Conservation (phyloP, 2,113 vertebrate species). For the Gulo gulo region DNA sequence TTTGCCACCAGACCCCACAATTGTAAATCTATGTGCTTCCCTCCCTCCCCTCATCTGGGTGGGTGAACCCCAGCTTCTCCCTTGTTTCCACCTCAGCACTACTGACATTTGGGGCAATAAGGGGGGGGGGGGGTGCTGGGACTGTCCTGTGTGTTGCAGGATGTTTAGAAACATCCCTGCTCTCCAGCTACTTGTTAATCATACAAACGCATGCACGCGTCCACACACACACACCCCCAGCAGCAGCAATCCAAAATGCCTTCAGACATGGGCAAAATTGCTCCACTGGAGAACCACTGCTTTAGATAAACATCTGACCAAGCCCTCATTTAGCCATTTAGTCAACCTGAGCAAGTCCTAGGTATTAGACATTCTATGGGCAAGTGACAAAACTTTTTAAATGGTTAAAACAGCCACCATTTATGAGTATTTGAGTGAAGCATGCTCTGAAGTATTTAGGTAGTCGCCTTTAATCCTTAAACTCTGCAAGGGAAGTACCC, state of each 20-base stretch:
- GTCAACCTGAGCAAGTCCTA: neutral
- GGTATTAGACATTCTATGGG: neutral
- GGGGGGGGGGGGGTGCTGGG: too few species aligned
- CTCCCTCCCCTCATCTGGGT: neutral
- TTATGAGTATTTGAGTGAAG: neutral
- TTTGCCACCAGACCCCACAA: neutral
- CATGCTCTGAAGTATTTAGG: neutral
- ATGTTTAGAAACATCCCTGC: neutral
- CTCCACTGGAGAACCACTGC: neutral
- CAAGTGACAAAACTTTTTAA: neutral
- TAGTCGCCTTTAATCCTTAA: neutral
- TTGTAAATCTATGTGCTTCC: neutral
- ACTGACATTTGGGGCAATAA: neutral
- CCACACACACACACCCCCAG: neutral
- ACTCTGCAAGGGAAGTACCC: neutral
- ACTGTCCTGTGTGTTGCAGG: neutral
- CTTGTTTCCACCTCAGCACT: neutral
- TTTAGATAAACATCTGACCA: neutral
- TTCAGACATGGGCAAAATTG: neutral
- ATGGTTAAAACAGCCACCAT: neutral
- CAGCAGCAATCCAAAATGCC: neutral
- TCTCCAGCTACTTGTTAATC: neutral
- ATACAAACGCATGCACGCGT: rapidly evolving
- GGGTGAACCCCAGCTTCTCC: neutral
- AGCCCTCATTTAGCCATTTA: neutral